Evolutionary conservation across 2,113 vertebrate species (phyloP), one percentile per base, ranked within the genome.

Genomic region (Ploceus nigricollis): DNA sequence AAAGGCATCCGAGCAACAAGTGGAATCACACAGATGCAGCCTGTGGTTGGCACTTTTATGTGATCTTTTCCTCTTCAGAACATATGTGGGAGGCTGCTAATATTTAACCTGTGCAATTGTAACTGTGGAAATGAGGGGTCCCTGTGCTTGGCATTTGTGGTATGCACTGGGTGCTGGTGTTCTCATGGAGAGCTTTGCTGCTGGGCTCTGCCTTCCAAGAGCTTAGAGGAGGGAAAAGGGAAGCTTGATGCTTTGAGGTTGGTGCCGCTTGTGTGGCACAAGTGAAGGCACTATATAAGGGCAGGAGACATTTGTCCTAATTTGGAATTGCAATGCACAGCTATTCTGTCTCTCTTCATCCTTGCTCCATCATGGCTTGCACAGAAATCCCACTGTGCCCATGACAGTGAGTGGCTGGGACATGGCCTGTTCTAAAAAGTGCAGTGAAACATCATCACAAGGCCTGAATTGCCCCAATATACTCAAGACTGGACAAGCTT

Each of bases 1-100:
- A 93, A 91, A 95, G 53, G 31, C 78, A 45, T 91, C 63, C 6
- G 7, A 87, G 66, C 64, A 89, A 77, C 84, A 93, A 93, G 54
- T 66, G 73, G 61, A 94, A 84, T 66, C 60, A 81, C 84, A 66
- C 1, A 42, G 51, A 57, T 42, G 14, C 42, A 56, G 31, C 0
- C 71, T 68, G 54, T 11, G 33, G 16, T 75, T 57, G 64, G 33
- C 3, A 13, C 31, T 88, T 89, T 77, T 50, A 31, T 73, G 64
- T 54, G 83, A 57, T 69, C 70, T 90, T 91, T 80, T 86, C 68
- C 63, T 70, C 45, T 61, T 72, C 30, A 31, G 73, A 37, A 69
- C 42, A 5, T 44, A 44, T 37, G 37, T 72, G 78, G 44, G 53
- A 93, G 28, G 40, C 50, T 94, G 40, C 57, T 85, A 85, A 57